Conservation (phyloP, 53 echinoderm and acorn worm genomes). For the Holothuria scabra region DNA sequence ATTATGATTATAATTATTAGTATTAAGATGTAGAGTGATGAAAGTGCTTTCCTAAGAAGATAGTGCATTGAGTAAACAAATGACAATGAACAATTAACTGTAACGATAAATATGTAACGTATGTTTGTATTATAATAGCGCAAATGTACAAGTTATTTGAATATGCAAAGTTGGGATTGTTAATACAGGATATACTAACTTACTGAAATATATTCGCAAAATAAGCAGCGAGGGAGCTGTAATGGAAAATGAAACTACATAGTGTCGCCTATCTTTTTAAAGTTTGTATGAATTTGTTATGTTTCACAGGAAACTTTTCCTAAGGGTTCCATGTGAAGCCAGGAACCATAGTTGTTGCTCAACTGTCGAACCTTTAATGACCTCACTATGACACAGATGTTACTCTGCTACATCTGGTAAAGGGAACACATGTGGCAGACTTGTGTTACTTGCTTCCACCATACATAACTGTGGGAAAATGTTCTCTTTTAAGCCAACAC, state of each 20-base stretch:
- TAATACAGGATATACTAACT: slow-evolving; percentile 34
- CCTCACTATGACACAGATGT: no score
- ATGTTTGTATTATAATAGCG: slow-evolving; percentile 44
- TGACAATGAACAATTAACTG: slow-evolving; percentile 6
- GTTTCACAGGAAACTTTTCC: no score
- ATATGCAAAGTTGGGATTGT: slow-evolving; percentile 45
- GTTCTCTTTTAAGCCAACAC: no score
- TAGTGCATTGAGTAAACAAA: slow-evolving; percentile 8
- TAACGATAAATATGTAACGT: slow-evolving; percentile 24
- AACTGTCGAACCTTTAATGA: no score
- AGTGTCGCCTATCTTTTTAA: neutral
- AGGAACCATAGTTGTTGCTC: no score
- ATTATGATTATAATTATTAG: slow-evolving; percentile 18
- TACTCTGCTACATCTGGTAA: no score
- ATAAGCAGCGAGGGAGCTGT: slow-evolving; percentile 38
- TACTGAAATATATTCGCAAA: slow-evolving; percentile 46
- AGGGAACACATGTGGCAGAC: no score
- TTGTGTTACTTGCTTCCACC: no score
- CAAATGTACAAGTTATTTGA: slow-evolving; percentile 44
- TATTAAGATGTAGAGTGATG: slow-evolving; percentile 24
- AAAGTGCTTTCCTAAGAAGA: slow-evolving; percentile 44
- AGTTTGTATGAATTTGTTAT: neutral
- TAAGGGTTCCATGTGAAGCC: no score
- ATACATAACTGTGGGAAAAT: no score
- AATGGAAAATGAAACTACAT: neutral